Evolutionary conservation across 2,888 invertebrate species (phyloP), one percentile per base, ranked within the genome.

Genomic region (Portevinia maculata): DNA sequence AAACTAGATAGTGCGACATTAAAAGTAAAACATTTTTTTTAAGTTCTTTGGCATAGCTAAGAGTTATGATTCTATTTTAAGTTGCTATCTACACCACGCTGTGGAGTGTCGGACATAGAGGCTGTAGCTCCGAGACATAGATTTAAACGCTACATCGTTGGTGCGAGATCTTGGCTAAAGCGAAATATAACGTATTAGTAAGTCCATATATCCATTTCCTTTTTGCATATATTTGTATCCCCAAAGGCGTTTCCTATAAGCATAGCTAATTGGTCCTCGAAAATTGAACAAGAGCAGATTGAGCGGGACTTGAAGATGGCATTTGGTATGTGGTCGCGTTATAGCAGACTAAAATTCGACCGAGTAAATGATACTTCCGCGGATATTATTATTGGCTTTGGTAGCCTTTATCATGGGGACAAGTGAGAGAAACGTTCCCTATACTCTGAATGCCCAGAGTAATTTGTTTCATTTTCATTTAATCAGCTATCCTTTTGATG

Each of bases 371-470:
- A 91, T 67, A 92, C 92, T 0, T 90, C 92, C 7, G 95, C 96
- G 0, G 96, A 96, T 88, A 96, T 97, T 84, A 92, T 94, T 69
- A 92, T 96, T 17, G 92, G 93, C 1, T 97, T 96, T 91, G 94
- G 93, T 1, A 91, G 92, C 24, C 92, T 92, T 39, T 91, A 93
- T 85, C 96, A 96, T 86, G 95, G 94, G 0, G 96, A 96, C 87
- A 92, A 92, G 88, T 88, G 55, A 75, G 74, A 39, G 9, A 48
- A 15, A 19, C 37, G 55, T 60, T 57, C 24, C 21, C 44, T 78
- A 85, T 84, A 6, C 84, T 94, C 94, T 0, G 13, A 67, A 34
- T 3, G 13, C 30, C 8, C 0, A 1, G 5, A n/a, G 7, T 62
- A 19, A 37, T 41, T 21, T 46, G 11, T 2, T 39, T 37, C 5